phyloP scores from a whole-genome alignment of 2,113 vertebrate species.

The Nymphicus hollandicus region DNA sequence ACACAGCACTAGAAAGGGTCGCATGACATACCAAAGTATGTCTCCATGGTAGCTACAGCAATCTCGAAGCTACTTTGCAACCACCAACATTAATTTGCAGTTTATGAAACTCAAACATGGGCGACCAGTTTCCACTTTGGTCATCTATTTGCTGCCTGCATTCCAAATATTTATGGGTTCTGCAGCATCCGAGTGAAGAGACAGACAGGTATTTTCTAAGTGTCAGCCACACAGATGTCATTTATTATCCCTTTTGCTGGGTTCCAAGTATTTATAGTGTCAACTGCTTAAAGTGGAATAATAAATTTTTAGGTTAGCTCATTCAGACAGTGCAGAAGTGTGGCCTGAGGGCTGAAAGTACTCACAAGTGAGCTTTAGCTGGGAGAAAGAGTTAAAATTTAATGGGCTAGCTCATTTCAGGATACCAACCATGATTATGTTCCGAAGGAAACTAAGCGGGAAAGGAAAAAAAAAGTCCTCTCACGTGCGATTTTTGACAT shows the following conservation, averaged over 20 bases:
- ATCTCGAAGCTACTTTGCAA: neutral
- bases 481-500: neutral
- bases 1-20: neutral
- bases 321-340: neutral
- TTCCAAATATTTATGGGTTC: neutral
- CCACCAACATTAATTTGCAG: neutral
- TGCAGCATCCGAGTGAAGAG: neutral
- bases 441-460: neutral
- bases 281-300: neutral
- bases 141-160: neutral
- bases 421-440: neutral
- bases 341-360: neutral
- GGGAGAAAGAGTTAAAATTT: neutral
- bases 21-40: neutral
- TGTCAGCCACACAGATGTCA: neutral
- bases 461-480: neutral
- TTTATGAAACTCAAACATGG: no score
- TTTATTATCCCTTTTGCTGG: neutral
- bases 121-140: accelerated
- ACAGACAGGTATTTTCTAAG: neutral
- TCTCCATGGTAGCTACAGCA: neutral
- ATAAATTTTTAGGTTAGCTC: neutral
- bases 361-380: neutral
- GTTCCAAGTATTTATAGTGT: neutral
- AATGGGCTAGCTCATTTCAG: neutral